A percentile compares a stretch with the other conserved stretches of the same genome.
phyloP scores from a whole-genome alignment of 2,797 vertebrate genomes.

The Chanos chanos region DNA sequence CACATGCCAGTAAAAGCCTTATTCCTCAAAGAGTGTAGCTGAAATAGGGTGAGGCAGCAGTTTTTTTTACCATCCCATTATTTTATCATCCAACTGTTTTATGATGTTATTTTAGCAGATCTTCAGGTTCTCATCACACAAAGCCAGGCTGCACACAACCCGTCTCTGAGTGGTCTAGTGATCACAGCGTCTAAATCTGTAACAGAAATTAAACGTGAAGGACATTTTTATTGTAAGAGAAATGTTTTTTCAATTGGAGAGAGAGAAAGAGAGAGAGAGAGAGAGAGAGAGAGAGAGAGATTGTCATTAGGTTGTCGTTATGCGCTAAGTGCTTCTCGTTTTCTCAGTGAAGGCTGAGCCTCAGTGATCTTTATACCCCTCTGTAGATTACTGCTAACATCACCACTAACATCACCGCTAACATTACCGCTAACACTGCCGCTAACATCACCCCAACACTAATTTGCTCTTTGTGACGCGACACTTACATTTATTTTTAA shows the following conservation, averaged over 20 bases:
- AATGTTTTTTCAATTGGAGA: conserved; percentile 74
- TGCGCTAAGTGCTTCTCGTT: conserved; percentile 79
- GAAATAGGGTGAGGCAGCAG: conserved; percentile 64
- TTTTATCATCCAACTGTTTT: conserved; percentile 72
- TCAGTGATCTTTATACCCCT: conserved; percentile 72
- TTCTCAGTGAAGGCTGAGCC: conserved; percentile 69
- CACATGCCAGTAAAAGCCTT: conserved; percentile 47
- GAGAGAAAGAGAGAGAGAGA: conserved; percentile 71
- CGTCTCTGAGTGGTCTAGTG: conserved; percentile 76
- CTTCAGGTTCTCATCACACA: conserved; percentile 74
- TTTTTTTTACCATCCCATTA: conserved; percentile 70
- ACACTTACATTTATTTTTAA: conserved; percentile 63
- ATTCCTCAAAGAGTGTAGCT: conserved; percentile 61
- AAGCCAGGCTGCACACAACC: conserved; percentile 61
- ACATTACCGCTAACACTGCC: too few relatives aligned
- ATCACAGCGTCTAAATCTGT: conserved; percentile 72
- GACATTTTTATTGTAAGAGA: conserved; percentile 75
- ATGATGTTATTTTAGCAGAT: conserved; percentile 77
- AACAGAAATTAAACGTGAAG: conserved; percentile 77
- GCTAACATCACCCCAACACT: conserved; percentile 52
- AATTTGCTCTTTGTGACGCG: conserved; percentile 65
- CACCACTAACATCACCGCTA: too few relatives aligned
- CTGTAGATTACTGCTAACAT: conserved; percentile 61
- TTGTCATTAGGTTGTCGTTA: conserved; percentile 78
- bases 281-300: conserved; percentile 72